A percentile compares a stretch with the other conserved stretches of the same genome.
phyloP scores from a whole-genome alignment of 2,113 vertebrate species.

The Amphiprion ocellaris region DNA sequence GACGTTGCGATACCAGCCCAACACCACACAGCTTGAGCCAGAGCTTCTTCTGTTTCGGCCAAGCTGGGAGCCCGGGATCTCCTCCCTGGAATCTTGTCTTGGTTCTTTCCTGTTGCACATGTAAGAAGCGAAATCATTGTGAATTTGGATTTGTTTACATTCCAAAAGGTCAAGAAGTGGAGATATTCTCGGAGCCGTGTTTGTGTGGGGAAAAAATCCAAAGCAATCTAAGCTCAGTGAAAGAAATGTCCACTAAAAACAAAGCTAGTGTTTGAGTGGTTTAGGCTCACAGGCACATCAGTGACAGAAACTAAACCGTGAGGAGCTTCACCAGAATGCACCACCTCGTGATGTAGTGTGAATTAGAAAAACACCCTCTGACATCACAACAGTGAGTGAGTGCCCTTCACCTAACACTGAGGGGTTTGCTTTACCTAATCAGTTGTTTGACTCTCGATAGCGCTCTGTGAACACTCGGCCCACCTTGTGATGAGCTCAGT shows the following conservation, averaged over 20 bases:
- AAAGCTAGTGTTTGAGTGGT: background rate
- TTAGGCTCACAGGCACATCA: background rate
- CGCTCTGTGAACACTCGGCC: conserved; percentile 78
- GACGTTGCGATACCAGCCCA: conserved; percentile 91
- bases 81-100: conserved; percentile 1
- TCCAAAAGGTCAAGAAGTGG: background rate
- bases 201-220: conserved; percentile 8
- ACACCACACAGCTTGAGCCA: conserved; percentile 92
- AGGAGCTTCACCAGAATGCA: background rate
- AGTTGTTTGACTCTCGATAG: conserved; percentile 80
- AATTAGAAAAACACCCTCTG: background rate
- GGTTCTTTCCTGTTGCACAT: conserved; percentile 74
- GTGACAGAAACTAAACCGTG: background rate
- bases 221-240: conserved; percentile 9
- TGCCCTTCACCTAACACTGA: conserved; percentile 39
- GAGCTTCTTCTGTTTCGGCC: conserved; percentile 88
- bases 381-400: conserved; percentile 55
- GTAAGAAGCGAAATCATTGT: background rate
- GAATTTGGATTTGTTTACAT: background rate
- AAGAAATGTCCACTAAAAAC: background rate
- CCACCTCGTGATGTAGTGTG: background rate
- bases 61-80: conserved; percentile 77
- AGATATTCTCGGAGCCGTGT: background rate
- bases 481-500: conserved; percentile 80
- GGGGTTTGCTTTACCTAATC: conserved; percentile 80